phyloP scores from a whole-genome alignment of 2,888 invertebrate genomes.

The Parnassius glacialis region DNA sequence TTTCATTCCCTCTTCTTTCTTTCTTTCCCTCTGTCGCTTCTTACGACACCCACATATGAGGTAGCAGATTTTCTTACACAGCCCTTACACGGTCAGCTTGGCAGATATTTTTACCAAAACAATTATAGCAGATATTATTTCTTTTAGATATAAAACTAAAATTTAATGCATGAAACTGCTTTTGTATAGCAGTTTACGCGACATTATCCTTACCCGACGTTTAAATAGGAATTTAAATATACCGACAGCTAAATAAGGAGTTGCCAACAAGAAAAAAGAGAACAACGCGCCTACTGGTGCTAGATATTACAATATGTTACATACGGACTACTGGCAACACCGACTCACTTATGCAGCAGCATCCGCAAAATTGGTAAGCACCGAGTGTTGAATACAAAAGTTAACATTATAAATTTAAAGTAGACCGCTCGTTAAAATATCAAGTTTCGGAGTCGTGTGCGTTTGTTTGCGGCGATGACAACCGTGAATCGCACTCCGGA shows the following conservation, averaged over 20 bases:
- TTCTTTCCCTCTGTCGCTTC: too few species aligned
- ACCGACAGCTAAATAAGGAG: slow-evolving; percentile 24
- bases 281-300: slow-evolving; percentile 16
- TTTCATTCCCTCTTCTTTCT: too few species aligned
- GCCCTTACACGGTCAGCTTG: too few species aligned
- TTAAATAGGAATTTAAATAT: slow-evolving; percentile 25
- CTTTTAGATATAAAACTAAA: too few species aligned
- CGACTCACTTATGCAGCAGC: slow-evolving; percentile 27
- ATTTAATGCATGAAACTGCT: too few species aligned
- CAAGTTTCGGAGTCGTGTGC: slow-evolving; percentile 40
- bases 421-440: slow-evolving; percentile 69
- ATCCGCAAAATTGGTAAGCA: slow-evolving; percentile 50
- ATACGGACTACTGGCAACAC: slow-evolving; percentile 17
- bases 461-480: slow-evolving; percentile 31
- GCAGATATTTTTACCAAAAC: too few species aligned
- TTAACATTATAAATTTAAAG: slow-evolving; percentile 75
- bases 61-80: too few species aligned
- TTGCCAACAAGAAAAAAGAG: slow-evolving; percentile 11
- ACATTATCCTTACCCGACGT: slow-evolving; percentile 19
- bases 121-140: too few species aligned
- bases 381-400: slow-evolving; percentile 72
- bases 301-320: slow-evolving; percentile 26
- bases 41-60: too few species aligned
- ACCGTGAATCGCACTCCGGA: slow-evolving; percentile 18
- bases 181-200: not conserved